A percentile compares a stretch with the other conserved stretches of the same genome.
Conservation (phyloP, 2,797 vertebrate genomes). For the Diglossa cyanea region DNA sequence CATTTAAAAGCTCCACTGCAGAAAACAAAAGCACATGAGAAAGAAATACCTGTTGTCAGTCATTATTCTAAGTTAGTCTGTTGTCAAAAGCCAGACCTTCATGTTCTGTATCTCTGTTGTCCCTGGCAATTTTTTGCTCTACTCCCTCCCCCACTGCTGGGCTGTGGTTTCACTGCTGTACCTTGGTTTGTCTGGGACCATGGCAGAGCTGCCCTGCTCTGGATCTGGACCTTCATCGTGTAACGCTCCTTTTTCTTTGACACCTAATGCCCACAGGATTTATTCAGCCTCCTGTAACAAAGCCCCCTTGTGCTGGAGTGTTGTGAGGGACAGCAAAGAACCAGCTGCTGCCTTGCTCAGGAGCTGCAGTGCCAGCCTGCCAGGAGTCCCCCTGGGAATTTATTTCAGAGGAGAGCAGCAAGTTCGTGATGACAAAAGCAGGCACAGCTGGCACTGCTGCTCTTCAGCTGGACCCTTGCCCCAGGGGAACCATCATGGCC, state of each 20-base stretch:
- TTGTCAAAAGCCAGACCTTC: neutral
- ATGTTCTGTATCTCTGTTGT: neutral
- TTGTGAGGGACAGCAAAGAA: constrained; percentile 69
- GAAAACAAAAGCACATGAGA: neutral
- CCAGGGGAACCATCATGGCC: accelerated
- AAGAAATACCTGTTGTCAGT: neutral
- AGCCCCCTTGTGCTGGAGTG: constrained; percentile 33
- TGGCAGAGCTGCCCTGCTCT: neutral
- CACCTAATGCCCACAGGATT: constrained; percentile 59
- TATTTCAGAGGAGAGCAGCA: neutral
- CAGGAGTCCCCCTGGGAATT: constrained; percentile 21
- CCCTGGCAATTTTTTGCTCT: neutral
- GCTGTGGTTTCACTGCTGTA: accelerated
- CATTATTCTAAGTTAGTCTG: neutral
- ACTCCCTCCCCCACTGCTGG: accelerated
- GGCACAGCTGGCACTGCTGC: neutral
- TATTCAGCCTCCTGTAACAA: constrained; percentile 80
- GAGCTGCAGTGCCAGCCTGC: constrained; percentile 65
- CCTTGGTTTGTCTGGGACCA: accelerated
- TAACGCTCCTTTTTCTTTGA: neutral
- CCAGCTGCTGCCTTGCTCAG: constrained; percentile 64
- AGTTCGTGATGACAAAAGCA: neutral
- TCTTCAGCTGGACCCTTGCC: neutral
- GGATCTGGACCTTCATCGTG: neutral
- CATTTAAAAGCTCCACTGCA: neutral